Evolutionary conservation across 2,113 vertebrate species (phyloP).

Genomic region (Rhynchopsitta pachyrhyncha): DNA sequence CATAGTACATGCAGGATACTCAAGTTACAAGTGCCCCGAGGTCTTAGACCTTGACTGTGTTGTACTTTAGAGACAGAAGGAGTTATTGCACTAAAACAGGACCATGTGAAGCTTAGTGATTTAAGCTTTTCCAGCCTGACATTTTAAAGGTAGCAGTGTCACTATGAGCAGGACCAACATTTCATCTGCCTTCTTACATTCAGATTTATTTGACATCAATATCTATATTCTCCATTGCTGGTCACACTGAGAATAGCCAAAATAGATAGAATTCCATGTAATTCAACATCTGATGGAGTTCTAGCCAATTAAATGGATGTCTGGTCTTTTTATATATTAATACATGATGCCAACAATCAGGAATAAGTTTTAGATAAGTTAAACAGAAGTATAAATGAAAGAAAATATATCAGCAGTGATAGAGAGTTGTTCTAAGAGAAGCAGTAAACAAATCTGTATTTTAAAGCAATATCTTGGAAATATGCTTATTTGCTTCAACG

Average conservation of each 20-base stretch:
- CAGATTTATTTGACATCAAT: not conserved
- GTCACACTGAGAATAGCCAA: not conserved
- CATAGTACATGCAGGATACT: conserved; percentile 24
- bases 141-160: not conserved
- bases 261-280: not conserved
- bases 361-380: not conserved
- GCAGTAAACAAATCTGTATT: not conserved
- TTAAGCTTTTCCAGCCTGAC: not conserved
- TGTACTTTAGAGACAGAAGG: not conserved
- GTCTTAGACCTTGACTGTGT: conserved; percentile 12
- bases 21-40: conserved; percentile 44
- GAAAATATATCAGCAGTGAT: not conserved
- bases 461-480: not conserved
- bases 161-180: not conserved
- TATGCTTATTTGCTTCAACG: not conserved
- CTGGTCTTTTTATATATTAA: not conserved
- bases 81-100: not conserved
- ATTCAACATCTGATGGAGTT: not conserved
- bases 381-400: not conserved
- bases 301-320: not conserved
- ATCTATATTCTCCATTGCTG: not conserved
- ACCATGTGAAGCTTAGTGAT: not conserved
- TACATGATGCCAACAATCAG: not conserved
- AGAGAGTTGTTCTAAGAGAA: not conserved
- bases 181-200: not conserved